Conservation (phyloP, 1,140 invertebrate species). For the Anagrus nilaparvatae region DNA sequence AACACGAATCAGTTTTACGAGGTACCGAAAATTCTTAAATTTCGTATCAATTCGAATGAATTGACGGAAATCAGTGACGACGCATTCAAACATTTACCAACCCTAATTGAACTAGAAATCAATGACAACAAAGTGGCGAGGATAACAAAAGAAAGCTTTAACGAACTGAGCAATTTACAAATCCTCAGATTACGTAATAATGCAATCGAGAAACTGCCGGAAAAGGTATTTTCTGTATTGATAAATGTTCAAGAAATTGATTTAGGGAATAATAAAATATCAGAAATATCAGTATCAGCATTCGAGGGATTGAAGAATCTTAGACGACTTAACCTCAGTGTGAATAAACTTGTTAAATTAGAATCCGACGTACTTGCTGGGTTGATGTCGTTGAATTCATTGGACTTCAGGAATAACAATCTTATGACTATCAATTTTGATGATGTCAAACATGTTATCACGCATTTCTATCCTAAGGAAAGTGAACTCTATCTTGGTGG, state of each 20-base stretch:
- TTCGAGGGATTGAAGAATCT: slow-evolving; percentile 60
- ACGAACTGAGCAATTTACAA: slow-evolving; percentile 53
- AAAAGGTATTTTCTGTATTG: slow-evolving; percentile 63
- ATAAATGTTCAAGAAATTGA: slow-evolving; percentile 58
- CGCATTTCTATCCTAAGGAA: slow-evolving; percentile 59
- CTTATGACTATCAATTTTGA: slow-evolving; percentile 63
- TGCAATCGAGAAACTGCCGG: slow-evolving; percentile 57
- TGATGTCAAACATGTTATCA: slow-evolving; percentile 59
- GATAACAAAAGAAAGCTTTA: slow-evolving; percentile 58
- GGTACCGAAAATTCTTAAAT: slow-evolving; percentile 53
- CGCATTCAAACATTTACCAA: slow-evolving; percentile 55
- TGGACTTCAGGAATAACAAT: slow-evolving; percentile 62
- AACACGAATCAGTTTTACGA: slow-evolving; percentile 54
- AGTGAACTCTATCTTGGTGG: slow-evolving; percentile 65
- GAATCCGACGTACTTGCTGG: slow-evolving; percentile 54
- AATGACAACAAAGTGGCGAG: slow-evolving; percentile 58
- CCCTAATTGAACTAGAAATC: slow-evolving; percentile 57
- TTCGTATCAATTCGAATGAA: slow-evolving; percentile 61
- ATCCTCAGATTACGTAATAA: slow-evolving; percentile 60
- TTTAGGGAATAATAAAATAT: slow-evolving; percentile 60
- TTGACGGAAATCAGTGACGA: slow-evolving; percentile 60
- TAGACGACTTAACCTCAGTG: slow-evolving; percentile 53
- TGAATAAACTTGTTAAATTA: slow-evolving; percentile 59
- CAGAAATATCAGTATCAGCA: slow-evolving; percentile 57
- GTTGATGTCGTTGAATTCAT: slow-evolving; percentile 50